These are phyloP conservation scores for Glaucopsyche alexis DNA, from an alignment of 2,888 invertebrate species.

Conservation along the genomic window DNA sequence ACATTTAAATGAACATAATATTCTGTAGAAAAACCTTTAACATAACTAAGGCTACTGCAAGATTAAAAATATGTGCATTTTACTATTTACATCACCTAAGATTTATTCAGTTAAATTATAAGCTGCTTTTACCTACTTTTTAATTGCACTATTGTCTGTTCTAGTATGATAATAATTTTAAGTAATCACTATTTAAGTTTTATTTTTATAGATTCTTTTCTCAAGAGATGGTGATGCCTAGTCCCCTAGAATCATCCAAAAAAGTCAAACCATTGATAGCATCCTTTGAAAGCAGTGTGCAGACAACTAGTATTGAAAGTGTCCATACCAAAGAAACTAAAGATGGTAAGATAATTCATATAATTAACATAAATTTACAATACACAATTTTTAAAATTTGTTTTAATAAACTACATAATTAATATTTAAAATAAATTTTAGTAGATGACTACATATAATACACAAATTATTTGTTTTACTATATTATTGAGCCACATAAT, in stretches of 20 bases:
- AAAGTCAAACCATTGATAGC: conserved; percentile 61
- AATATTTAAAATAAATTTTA: neutral
- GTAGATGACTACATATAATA: no score
- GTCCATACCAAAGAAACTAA: conserved; percentile 47
- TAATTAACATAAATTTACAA: neutral
- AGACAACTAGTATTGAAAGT: conserved; percentile 51
- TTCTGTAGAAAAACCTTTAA: no score
- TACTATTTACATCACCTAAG: no score
- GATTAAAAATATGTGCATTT: no score
- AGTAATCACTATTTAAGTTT: neutral
- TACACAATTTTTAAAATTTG: neutral
- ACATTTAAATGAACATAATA: no score
- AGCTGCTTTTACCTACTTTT: no score
- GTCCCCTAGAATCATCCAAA: conserved; percentile 75
- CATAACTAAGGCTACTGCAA: no score
- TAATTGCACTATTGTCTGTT: neutral
- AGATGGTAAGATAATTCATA: conserved; percentile 55
- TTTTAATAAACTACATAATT: neutral
- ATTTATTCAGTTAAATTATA: no score
- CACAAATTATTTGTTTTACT: no score
- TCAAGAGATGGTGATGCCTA: conserved; percentile 80
- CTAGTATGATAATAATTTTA: conserved; percentile 2
- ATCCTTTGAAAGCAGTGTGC: conserved; percentile 51
- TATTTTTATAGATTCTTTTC: conserved; percentile 72
- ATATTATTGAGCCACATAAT: no score